Evolutionary conservation across 2,797 vertebrate genomes (phyloP).

Genomic region (Pogoniulus pusillus): DNA sequence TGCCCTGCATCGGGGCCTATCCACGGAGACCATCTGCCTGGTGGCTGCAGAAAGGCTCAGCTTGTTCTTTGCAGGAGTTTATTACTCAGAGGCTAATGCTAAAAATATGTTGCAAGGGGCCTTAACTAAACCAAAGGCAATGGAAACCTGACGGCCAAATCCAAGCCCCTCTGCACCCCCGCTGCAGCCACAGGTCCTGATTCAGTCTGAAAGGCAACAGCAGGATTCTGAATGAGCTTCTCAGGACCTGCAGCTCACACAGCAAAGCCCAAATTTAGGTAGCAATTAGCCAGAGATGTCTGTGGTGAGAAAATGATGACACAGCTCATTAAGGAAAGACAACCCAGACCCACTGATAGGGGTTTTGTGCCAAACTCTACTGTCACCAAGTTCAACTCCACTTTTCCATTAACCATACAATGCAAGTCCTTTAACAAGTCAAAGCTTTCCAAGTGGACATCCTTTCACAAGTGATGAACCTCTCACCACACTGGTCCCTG

Average conservation of each 20-base stretch:
- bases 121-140: conserved; percentile 7
- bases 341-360: neutral
- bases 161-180: neutral
- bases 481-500: neutral
- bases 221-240: conserved; percentile 32
- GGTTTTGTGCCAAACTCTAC: neutral
- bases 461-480: neutral
- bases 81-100: conserved; percentile 16
- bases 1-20: neutral
- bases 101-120: neutral
- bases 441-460: neutral
- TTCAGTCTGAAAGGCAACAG: conserved; percentile 4
- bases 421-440: neutral
- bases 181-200: neutral
- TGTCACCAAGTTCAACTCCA: neutral
- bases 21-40: conserved; percentile 5
- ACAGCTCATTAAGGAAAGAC: neutral
- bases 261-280: conserved; percentile 25
- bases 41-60: neutral
- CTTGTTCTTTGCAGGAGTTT: neutral
- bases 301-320: neutral
- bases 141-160: neutral
- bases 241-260: neutral
- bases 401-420: neutral
- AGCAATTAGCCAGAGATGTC: conserved; percentile 27